These are phyloP conservation scores for Dasypolia templi DNA, from an alignment of 2,888 invertebrate species.

Conservation along the genomic window DNA sequence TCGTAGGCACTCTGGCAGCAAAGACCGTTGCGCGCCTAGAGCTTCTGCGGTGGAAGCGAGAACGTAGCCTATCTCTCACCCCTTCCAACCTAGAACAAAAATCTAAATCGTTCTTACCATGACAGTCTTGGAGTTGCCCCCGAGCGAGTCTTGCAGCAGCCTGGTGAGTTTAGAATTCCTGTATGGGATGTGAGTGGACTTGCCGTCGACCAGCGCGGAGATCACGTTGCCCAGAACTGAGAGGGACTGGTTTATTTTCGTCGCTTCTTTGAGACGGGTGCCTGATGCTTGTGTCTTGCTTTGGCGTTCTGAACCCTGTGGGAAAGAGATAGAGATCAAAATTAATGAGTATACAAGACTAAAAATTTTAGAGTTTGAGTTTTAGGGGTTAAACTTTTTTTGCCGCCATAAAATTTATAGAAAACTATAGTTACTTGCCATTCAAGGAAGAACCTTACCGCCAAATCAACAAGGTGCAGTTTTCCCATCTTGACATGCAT, in stretches of 20 bases:
- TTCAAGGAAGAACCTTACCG: conserved; percentile 90
- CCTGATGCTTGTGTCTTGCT: conserved; percentile 99
- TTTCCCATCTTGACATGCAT: conserved; percentile 98
- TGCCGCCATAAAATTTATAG: too few species aligned
- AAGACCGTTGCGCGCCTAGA: not conserved
- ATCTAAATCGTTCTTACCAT: conserved; percentile 91
- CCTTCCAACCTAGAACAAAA: not conserved
- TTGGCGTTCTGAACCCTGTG: conserved; percentile 98
- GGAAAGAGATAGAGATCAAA: conserved; percentile 78
- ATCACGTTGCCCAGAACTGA: conserved; percentile 99
- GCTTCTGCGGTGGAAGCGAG: not conserved
- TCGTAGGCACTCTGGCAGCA: too few species aligned
- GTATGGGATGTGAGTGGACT: conserved; percentile 99
- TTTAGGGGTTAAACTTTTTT: not conserved
- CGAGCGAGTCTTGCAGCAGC: conserved; percentile 98
- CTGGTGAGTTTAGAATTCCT: conserved; percentile 99
- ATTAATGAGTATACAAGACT: not conserved
- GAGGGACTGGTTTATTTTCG: conserved; percentile 99
- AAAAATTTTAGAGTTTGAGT: not conserved
- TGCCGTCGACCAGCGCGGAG: conserved; percentile 99
- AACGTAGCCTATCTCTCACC: not conserved
- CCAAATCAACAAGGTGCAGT: conserved; percentile 98
- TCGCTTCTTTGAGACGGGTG: conserved; percentile 98
- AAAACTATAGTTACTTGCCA: not conserved
- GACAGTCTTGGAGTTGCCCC: conserved; percentile 98